Percentiles rank a stretch among this genome's conserved stretches.
Evolutionary conservation across 2,113 vertebrate genomes (phyloP).

Genomic region (Bombycilla garrulus): DNA sequence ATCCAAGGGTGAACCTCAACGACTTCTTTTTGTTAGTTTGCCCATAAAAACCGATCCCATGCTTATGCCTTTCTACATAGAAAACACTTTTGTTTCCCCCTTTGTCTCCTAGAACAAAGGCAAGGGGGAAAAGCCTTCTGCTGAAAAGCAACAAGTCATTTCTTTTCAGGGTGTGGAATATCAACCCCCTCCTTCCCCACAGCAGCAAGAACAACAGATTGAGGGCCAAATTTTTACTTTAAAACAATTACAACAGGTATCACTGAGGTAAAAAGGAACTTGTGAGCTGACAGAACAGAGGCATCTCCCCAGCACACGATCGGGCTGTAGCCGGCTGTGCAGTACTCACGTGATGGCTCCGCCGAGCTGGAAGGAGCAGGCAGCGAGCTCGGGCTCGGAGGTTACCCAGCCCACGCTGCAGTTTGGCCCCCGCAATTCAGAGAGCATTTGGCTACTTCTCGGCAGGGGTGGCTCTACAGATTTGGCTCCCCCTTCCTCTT

Average conservation of each 20-base stretch:
- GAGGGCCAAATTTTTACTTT: constrained; percentile 12
- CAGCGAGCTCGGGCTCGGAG: constrained; percentile 27
- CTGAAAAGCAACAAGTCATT: constrained; percentile 79
- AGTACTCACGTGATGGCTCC: constrained; percentile 26
- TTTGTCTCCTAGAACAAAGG: constrained; percentile 81
- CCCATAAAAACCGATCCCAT: constrained; percentile 68
- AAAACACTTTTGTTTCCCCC: constrained; percentile 76
- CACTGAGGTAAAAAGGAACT: constrained; percentile 3
- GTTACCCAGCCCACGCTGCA: constrained; percentile 39
- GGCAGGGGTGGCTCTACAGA: constrained; percentile 11
- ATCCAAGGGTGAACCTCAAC: constrained; percentile 66
- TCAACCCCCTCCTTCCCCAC: constrained; percentile 25
- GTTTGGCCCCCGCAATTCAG: constrained; percentile 51
- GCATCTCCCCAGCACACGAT: not conserved
- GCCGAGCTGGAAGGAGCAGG: not conserved
- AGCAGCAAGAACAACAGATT: constrained; percentile 11
- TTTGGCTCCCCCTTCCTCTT: constrained; percentile 4
- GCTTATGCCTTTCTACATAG: constrained; percentile 67
- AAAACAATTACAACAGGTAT: not conserved
- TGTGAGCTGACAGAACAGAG: not conserved
- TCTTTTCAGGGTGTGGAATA: constrained; percentile 68
- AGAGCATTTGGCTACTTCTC: constrained; percentile 50
- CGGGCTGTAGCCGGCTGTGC: not conserved
- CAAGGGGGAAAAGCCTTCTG: constrained; percentile 66
- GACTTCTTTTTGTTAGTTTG: constrained; percentile 66